Evolutionary conservation across 2,888 invertebrate genomes (phyloP).

Genomic region (Acanthopleura granulata): DNA sequence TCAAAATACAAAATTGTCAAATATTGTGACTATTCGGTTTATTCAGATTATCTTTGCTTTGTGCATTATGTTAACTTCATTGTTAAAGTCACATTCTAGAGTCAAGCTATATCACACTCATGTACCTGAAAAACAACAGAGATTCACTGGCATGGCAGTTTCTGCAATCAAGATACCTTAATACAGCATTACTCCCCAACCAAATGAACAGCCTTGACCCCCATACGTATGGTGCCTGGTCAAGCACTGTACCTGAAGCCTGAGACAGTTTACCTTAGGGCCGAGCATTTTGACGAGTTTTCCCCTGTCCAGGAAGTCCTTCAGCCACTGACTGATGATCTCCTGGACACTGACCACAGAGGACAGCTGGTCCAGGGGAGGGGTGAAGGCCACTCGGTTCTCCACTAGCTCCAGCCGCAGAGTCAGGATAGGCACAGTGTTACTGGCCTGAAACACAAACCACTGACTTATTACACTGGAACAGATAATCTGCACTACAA

Average conservation of each 20-base stretch:
- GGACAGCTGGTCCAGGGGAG: conserved; percentile 65
- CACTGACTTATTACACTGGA: too few relatives aligned
- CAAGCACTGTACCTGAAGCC: neutral
- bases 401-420: conserved; percentile 68
- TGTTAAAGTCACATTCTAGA: too few relatives aligned
- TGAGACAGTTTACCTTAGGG: conserved; percentile 50
- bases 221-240: neutral
- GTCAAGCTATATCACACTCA: too few relatives aligned
- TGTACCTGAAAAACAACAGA: too few relatives aligned
- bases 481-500: too few relatives aligned
- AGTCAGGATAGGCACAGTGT: conserved; percentile 60
- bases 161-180: too few relatives aligned
- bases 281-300: conserved; percentile 64
- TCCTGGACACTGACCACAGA: conserved; percentile 67
- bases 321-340: conserved; percentile 63
- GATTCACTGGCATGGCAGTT: too few relatives aligned
- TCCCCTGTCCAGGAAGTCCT: conserved; percentile 62
- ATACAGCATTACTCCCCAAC: neutral
- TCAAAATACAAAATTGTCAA: too few relatives aligned
- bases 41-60: too few relatives aligned
- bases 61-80: too few relatives aligned
- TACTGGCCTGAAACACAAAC: conserved; percentile 38
- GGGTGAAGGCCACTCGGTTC: conserved; percentile 63
- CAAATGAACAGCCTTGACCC: too few relatives aligned
- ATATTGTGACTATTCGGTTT: too few relatives aligned